Base-by-base conservation (phyloP, 2,888 invertebrate species). In the Keiferia lycopersicella region DNA sequence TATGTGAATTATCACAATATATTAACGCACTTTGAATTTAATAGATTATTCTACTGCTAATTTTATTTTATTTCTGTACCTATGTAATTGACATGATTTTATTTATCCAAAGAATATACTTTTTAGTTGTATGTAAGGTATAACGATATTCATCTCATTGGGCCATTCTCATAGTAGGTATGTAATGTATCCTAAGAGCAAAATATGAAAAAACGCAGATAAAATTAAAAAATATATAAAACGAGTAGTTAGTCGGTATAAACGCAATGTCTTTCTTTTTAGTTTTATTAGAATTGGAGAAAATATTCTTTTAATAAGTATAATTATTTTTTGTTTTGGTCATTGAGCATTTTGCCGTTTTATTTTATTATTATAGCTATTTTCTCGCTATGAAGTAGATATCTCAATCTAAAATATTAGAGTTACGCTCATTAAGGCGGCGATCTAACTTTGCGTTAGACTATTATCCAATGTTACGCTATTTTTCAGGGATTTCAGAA, bases 261-360 rank as follows among this genome's bases (percentile, higher is more conserved):
- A 71, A 76, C 69, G 70, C 76, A 76, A 74, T 77, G 74, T 81
- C 73, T 79, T 78, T 71, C 67, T 64, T 67, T 41, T 30, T 45
- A 59, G 30, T 20, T 61, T 1, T 30, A 50, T 18, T 50, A 50
- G 50, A 20, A 50, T 50, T 50, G 20, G 50, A 50, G 12, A n/a
- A 18, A 50, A 50, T 50, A 18, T 22, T 22, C 11, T 50, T 50
- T 22, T 10, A 50, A 20, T 50, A 45, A 45, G 45, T 45, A n/a
- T 45, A 45, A 45, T 45, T 45, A 45, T n/a, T 45, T 45, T 45
- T 45, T 45, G 45, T 22, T 50, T 50, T 20, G 48, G 18, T 18
- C 18, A 18, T 18, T 4, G 18, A 16, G 16, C 4, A 45, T 48
- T 18, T 18, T 48, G 8, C n/a, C n/a, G 16, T 18, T 7, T 45